Conservation (phyloP, 2,113 vertebrate species). For the Muntiacus muntjak region DNA sequence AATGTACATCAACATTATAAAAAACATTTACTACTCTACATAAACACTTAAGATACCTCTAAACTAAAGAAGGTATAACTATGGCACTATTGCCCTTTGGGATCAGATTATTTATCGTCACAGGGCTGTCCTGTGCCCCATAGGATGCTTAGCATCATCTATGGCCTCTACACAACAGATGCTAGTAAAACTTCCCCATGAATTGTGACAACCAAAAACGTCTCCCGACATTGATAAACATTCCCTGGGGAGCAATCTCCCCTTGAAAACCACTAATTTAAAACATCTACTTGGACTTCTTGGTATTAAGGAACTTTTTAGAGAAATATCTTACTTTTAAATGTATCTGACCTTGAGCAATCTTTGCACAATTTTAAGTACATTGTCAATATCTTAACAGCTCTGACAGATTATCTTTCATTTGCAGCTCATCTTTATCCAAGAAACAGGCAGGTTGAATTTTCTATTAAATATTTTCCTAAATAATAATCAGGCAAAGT, state of each 20-base stretch:
- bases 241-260: neutral
- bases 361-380: neutral
- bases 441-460: neutral
- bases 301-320: neutral
- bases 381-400: neutral
- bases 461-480: neutral
- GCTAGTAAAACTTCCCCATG: neutral
- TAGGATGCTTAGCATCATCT: too few species aligned
- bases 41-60: neutral
- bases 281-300: neutral
- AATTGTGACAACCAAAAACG: neutral
- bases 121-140: too few species aligned
- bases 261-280: neutral
- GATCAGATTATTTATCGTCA: neutral
- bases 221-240: neutral
- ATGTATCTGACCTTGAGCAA: neutral
- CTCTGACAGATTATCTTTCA: neutral
- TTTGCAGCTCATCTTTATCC: neutral
- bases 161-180: neutral
- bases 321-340: neutral
- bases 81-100: rapidly evolving
- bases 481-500: neutral
- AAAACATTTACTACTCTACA: neutral
- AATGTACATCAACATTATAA: neutral
- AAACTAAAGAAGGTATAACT: neutral